Percentiles rank a stretch among this genome's conserved stretches.
Conservation (phyloP, 2,888 invertebrate species). For the Nomada ferruginata region DNA sequence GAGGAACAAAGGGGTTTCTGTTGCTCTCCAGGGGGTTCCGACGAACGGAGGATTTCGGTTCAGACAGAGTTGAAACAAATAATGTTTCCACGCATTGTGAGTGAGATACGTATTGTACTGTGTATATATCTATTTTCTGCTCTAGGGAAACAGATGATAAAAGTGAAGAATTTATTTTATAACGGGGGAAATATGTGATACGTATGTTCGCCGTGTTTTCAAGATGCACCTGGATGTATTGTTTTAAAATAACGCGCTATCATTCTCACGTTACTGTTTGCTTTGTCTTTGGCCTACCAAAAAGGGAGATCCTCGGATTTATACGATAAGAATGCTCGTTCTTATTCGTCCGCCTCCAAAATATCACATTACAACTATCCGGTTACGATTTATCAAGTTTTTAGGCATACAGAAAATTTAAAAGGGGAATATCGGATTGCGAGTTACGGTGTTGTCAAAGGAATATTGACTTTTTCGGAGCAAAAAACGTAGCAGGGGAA, state of each 20-base stretch:
- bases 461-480: slow-evolving; percentile 57
- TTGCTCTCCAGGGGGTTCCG: slow-evolving; percentile 7
- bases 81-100: not conserved
- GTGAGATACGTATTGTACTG: too few relatives aligned
- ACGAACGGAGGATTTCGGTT: slow-evolving; percentile 24
- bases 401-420: slow-evolving; percentile 67
- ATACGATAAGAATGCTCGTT: slow-evolving; percentile 69
- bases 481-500: slow-evolving; percentile 8
- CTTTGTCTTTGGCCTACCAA: slow-evolving; percentile 63
- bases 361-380: slow-evolving; percentile 68
- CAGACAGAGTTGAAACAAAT: slow-evolving; percentile 8
- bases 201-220: slow-evolving; percentile 35
- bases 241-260: slow-evolving; percentile 69
- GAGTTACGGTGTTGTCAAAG: slow-evolving; percentile 51
- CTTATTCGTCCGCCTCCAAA: slow-evolving; percentile 68
- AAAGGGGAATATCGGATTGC: slow-evolving; percentile 68
- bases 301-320: slow-evolving; percentile 70
- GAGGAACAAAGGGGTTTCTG: slow-evolving; percentile 48
- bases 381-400: slow-evolving; percentile 73
- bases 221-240: slow-evolving; percentile 57
- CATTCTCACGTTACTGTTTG: slow-evolving; percentile 73
- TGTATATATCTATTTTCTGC: too few relatives aligned
- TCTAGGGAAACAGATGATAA: not conserved
- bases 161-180: not conserved
- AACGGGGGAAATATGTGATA: not conserved